Evolutionary conservation across 1,140 invertebrate genomes (phyloP).

Genomic region (Macrosteles quadrilineatus): DNA sequence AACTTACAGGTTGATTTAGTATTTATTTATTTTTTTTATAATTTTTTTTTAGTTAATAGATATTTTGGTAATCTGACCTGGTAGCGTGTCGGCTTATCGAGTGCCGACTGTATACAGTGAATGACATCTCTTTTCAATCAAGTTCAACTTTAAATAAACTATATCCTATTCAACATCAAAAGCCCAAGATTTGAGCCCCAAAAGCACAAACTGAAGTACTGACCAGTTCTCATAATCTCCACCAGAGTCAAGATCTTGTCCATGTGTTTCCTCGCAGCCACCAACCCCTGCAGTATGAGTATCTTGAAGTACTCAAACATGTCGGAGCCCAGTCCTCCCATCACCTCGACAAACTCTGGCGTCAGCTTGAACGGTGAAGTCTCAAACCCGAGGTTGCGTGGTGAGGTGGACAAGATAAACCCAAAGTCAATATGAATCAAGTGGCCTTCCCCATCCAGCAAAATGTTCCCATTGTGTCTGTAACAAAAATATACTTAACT

Average conservation of each 20-base stretch:
- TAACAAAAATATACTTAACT: no score
- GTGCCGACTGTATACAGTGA: no score
- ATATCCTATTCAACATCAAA: no score
- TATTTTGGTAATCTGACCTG: no score
- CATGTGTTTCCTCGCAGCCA: constrained; percentile 96
- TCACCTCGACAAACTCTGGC: constrained; percentile 97
- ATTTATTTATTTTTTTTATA: no score
- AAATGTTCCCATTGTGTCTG: constrained; percentile 98
- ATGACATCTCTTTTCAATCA: no score
- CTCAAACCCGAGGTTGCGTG: constrained; percentile 97
- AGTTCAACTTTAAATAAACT: no score
- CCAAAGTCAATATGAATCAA: constrained; percentile 99
- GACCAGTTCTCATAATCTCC: constrained; percentile 97
- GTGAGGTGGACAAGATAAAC: constrained; percentile 98
- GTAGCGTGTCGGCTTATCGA: no score
- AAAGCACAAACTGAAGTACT: no score
- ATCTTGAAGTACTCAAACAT: constrained; percentile 99
- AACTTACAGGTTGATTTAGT: no score
- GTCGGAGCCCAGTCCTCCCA: constrained; percentile 96
- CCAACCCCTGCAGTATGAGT: constrained; percentile 90
- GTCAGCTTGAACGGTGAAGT: constrained; percentile 95
- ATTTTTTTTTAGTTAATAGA: no score
- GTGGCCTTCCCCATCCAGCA: constrained; percentile 94
- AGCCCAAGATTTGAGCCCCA: no score
- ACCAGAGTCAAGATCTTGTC: constrained; percentile 94